These are phyloP conservation scores for Allophyes oxyacanthae DNA, from an alignment of 2,888 invertebrate genomes.

Conservation along the genomic window DNA sequence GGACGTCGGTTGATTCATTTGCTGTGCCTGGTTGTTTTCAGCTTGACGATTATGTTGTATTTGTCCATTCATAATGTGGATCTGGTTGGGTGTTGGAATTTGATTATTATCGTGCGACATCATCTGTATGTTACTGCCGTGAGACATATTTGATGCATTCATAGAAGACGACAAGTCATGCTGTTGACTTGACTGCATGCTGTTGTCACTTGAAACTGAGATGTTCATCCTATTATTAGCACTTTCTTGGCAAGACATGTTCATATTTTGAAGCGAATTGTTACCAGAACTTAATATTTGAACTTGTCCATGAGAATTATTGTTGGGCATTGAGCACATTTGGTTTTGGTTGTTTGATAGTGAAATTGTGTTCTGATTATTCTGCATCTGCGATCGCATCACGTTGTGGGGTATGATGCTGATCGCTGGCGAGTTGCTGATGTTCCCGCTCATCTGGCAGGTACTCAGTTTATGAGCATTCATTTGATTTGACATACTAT, in stretches of 20 bases:
- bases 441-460: constrained; percentile 80
- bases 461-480: constrained; percentile 83
- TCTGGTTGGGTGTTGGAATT: constrained; percentile 77
- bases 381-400: constrained; percentile 79
- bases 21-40: constrained; percentile 79
- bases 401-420: constrained; percentile 83
- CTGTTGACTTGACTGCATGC: constrained; percentile 75
- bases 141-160: constrained; percentile 75
- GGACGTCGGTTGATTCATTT: constrained; percentile 71
- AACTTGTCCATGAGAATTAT: constrained; percentile 75
- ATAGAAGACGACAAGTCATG: constrained; percentile 74
- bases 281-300: constrained; percentile 83
- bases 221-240: constrained; percentile 77
- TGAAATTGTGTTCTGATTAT: constrained; percentile 77
- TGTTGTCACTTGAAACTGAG: constrained; percentile 72
- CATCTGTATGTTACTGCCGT: constrained; percentile 79
- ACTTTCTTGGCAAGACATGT: constrained; percentile 82
- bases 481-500: constrained; percentile 75
- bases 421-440: constrained; percentile 77
- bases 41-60: constrained; percentile 82
- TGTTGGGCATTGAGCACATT: constrained; percentile 80
- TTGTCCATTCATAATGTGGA: constrained; percentile 86
- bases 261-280: constrained; percentile 80
- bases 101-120: constrained; percentile 80
- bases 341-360: constrained; percentile 80